Evolutionary conservation across 2,113 vertebrate species (phyloP).

Genomic region (Colius striatus): DNA sequence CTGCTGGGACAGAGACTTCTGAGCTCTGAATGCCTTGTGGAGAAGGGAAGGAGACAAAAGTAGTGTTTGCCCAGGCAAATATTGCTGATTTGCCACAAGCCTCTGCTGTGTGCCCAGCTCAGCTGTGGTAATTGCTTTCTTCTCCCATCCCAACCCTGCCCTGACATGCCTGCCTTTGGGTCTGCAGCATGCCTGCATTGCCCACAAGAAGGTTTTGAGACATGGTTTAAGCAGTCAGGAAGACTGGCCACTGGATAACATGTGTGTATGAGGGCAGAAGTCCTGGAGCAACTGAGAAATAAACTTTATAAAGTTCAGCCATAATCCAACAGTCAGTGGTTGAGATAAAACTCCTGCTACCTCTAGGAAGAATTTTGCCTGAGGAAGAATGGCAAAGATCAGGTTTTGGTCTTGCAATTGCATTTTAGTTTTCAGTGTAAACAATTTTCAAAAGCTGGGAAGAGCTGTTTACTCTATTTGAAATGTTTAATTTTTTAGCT

Average conservation of each 20-base stretch:
- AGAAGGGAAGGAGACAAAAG: background rate
- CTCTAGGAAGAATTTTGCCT: slow-evolving; percentile 12
- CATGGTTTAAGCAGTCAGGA: background rate
- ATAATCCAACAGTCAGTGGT: background rate
- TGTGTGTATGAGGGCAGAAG: background rate
- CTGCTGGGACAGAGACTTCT: background rate
- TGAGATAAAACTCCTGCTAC: background rate
- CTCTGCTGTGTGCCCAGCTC: accelerated
- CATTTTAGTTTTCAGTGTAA: slow-evolving; percentile 3
- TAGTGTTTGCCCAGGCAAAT: background rate
- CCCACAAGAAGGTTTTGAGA: background rate
- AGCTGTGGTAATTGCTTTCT: background rate
- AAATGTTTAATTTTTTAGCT: background rate
- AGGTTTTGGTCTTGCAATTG: background rate
- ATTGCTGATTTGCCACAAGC: background rate
- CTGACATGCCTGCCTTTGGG: accelerated
- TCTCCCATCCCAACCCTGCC: background rate
- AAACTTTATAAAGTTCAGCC: background rate
- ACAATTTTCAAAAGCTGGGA: background rate
- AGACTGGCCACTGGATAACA: background rate
- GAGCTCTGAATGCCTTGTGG: background rate
- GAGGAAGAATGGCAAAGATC: background rate
- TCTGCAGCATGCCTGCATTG: accelerated
- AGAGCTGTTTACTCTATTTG: background rate
- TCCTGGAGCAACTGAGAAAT: background rate